Evolutionary conservation across 2,113 vertebrate species (phyloP), one percentile per base, ranked within the genome.

Genomic region (Accipiter cooperii): DNA sequence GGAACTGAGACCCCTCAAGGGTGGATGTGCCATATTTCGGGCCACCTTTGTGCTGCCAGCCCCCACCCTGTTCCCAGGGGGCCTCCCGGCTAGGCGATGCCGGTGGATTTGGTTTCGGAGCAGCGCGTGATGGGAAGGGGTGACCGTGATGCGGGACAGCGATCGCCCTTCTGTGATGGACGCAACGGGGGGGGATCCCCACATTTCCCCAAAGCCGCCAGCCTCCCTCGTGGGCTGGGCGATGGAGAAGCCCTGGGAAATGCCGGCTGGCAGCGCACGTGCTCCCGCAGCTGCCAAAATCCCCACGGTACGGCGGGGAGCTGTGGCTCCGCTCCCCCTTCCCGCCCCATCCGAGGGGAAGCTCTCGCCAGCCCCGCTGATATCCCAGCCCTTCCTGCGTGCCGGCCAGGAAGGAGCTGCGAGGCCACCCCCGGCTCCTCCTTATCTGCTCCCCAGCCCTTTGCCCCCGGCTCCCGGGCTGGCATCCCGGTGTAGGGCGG

Each of bases 381-480:
- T 97, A 97, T 95, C 95, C 96, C 77, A 2, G 89, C 97, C 87
- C 85, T 97, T 98, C 97, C 97, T 96, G 96, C 93, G 31, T 78
- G 95, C 47, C 7, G 89, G 91, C 61, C 96, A 96, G 97, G 97
- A 98, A 97, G 90, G 93, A 97, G 93, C 90, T 87, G 86, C 38
- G 75, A 73, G 89, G 90, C 94, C 92, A 16, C 83, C 89, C 68
- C 84, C 28, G 24, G 86, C 84, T 94, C 52, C 69, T 82, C 88
- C 65, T 97, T 97, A 97, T 97, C 97, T 87, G 52, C 68, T 94
- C 82, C 91, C 46, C 21, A 3, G 90, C 92, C 94, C 96, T 97
- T 95, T 91, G 97, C 64, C 96, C 96, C 60, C n/a, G 6, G 8
- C n/a, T 76, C 55, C 51, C 38, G 12, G 13, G 2, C 58, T 52